Conservation (phyloP, 2,113 vertebrate genomes). For the Oryctolagus cuniculus region mOryCun1.1 NC_091453.1:16965501-16966000, state of each 20-base stretch:
- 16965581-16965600: constrained; percentile 20
- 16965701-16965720: neutral
- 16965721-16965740: constrained; percentile 28
- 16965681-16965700: constrained; percentile 56
- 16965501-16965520: neutral
- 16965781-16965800: constrained; percentile 14
- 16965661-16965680: constrained; percentile 11
- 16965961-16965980: constrained; percentile 23
- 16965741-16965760: neutral
- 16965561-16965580: neutral
- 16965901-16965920: constrained; percentile 40
- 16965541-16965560: neutral
- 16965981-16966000: constrained; percentile 47
- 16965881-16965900: constrained; percentile 60
- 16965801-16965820: constrained; percentile 10
- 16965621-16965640: constrained; percentile 19
- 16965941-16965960: constrained; percentile 51
- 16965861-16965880: constrained; percentile 45
- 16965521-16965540: neutral
- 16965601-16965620: neutral
- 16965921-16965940: constrained; percentile 57
- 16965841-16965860: constrained; percentile 26
- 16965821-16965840: constrained; percentile 25
- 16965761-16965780: constrained; percentile 10
- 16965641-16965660: neutral